Base-by-base conservation (phyloP, 2,888 invertebrate species). In the Phaonia tiefii region DNA sequence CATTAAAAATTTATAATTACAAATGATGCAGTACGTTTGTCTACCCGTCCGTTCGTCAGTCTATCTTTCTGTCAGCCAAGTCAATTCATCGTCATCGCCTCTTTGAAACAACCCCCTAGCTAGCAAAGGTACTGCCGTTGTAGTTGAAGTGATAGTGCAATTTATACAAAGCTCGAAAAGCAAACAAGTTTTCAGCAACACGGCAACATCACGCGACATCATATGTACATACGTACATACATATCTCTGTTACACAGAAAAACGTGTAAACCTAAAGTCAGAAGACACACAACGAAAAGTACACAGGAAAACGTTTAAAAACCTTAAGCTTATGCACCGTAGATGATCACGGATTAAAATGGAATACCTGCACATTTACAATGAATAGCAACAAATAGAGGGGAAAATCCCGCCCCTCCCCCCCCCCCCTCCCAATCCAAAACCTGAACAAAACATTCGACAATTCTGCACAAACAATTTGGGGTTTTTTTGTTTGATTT, bases 1-100 rank as follows among this genome's bases (percentile, higher is more conserved):
- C 86, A 88, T 88, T 87, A 88, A 88, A 88, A 85, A 88, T 88
- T 88, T 88, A 88, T 88, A 88, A 88, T 88, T 88, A 86, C 88
- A 86, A 81, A 81, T 81, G 81, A 81, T 81, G 78, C 81, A 81
- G 75, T 63, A 39, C 11, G 31, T 26, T 1, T 37, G 63, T 63
- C 39, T 63, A 22, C 42, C 39, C 42, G 22, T 63, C 10, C 22
- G 56, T 20, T 0, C 17, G 39, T 37, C 20, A 11, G 37, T 37
- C 63, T 2, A 51, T 11, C 49, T 42, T 20, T 63, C 20, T 31
- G 20, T 42, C 20, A 63, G 63, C 39, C 63, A 42, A 63, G 42
- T 63, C 63, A 63, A 42, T 20, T 42, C 22, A 39, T 63, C 63
- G n/a, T 63, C 63, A 63, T 63, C 63, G 39, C 63, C 39, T 63